Evolutionary conservation across 2,797 vertebrate genomes (phyloP).

Genomic region (Erethizon dorsatum): DNA sequence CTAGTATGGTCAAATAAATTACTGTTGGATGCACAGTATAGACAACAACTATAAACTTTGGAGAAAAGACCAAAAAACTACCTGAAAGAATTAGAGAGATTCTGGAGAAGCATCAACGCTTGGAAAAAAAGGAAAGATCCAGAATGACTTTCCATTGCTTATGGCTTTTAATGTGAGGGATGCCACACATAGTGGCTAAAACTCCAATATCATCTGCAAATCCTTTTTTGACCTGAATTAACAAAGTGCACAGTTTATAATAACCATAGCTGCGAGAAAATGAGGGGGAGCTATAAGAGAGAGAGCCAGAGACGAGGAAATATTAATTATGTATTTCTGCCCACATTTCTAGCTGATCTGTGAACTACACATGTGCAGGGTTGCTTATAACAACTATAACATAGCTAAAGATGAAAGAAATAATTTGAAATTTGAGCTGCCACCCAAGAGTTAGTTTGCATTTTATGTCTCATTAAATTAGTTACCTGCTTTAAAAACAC

Average conservation of each 20-base stretch:
- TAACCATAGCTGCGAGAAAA: neutral
- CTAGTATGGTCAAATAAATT: neutral
- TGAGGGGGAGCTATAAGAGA: neutral
- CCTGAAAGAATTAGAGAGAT: neutral
- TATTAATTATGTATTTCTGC: neutral
- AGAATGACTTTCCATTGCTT: neutral
- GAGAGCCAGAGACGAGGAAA: neutral
- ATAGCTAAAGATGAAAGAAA: neutral
- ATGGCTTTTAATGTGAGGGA: neutral
- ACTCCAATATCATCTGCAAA: neutral
- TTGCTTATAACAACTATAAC: neutral
- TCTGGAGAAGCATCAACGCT: neutral
- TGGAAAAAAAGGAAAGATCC: constrained; percentile 25
- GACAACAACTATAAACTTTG: constrained; percentile 19
- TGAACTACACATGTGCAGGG: neutral
- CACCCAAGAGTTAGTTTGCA: neutral
- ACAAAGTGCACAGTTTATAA: neutral
- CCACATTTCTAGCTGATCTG: constrained; percentile 20
- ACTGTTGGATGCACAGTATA: neutral
- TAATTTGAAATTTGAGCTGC: neutral
- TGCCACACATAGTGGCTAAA: neutral
- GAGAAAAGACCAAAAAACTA: neutral
- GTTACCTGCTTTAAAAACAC: neutral
- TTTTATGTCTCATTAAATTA: constrained; percentile 9
- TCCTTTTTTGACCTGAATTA: constrained; percentile 32